Percentiles rank a stretch among this genome's conserved stretches.
Evolutionary conservation across 2,113 vertebrate genomes (phyloP).

Genomic region (Campylomormyrus numenius): DNA sequence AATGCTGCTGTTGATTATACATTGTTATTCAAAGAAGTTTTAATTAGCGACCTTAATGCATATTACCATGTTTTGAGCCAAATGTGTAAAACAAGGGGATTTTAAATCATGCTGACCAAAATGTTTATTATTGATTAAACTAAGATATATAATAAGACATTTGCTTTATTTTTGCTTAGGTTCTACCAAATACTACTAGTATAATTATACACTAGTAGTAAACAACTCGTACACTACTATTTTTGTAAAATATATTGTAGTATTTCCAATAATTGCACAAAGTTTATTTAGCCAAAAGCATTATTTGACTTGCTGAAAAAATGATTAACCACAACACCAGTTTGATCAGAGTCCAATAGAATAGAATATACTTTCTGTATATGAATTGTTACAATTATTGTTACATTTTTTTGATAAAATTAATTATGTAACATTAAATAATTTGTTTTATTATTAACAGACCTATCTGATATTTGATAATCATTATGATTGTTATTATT

Average conservation of each 20-base stretch:
- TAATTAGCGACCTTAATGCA: constrained; percentile 33
- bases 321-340: neutral
- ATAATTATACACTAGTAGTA: neutral
- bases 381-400: neutral
- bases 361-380: neutral
- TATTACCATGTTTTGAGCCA: constrained; percentile 12
- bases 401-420: neutral
- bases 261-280: neutral
- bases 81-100: constrained; percentile 1
- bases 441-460: neutral
- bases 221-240: neutral
- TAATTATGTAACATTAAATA: neutral
- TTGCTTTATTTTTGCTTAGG: neutral
- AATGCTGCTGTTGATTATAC: constrained; percentile 29
- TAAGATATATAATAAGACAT: neutral
- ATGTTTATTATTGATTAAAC: neutral
- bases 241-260: neutral
- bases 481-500: neutral
- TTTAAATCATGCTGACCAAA: neutral
- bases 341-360: neutral
- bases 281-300: neutral
- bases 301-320: neutral
- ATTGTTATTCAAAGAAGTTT: constrained; percentile 43
- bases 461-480: neutral
- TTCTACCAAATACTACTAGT: neutral